Base-by-base conservation (phyloP, 1,140 invertebrate genomes). In the Drosophila ercepeae region DNA sequence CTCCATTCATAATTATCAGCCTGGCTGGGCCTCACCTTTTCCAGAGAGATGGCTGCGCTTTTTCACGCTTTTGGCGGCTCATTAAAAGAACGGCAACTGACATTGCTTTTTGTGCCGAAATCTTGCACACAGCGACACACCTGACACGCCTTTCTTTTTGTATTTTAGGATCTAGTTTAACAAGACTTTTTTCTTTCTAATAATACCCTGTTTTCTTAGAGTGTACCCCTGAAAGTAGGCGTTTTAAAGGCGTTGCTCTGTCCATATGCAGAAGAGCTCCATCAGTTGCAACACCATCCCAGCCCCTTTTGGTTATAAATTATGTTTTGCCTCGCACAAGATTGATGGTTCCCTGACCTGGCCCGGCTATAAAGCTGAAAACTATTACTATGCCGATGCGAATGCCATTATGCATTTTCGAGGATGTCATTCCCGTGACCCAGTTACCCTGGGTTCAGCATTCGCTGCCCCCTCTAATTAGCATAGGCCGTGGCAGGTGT, bases 21-120 rank as follows among this genome's bases (percentile, higher is more conserved):
- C 63, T 63, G 57, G 71, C 42, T 48, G 4, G 19, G 75, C 41
- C 61, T 51, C 50, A 53, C 60, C 75, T 74, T 51, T 39, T 21
- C 39, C 65, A 19, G 48, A 27, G 42, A 57, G 63, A 60, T 36
- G 59, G 76, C 75, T 77, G 81, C 76, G 81, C 81, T 86, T 86
- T 84, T 86, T 86, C 82, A 86, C 82, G 82, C 82, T 88, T 32
- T 86, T 86, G 82, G 82, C 82, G 82, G 82, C 82, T 86, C 81
- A 86, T 86, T 86, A 86, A 86, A 86, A 86, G 72, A 70, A 79
- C 53, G 72, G 50, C 59, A 70, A 34, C 53, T 65, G 52, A 41
- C 52, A 58, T 64, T 63, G 59, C 59, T 21, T 41, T 60, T 59
- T 69, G 72, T 70, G 45, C 64, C 57, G 60, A 70, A 65, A 60